phyloP scores from a whole-genome alignment of 2,888 invertebrate species.

The Schrankia costaestrigalis region DNA sequence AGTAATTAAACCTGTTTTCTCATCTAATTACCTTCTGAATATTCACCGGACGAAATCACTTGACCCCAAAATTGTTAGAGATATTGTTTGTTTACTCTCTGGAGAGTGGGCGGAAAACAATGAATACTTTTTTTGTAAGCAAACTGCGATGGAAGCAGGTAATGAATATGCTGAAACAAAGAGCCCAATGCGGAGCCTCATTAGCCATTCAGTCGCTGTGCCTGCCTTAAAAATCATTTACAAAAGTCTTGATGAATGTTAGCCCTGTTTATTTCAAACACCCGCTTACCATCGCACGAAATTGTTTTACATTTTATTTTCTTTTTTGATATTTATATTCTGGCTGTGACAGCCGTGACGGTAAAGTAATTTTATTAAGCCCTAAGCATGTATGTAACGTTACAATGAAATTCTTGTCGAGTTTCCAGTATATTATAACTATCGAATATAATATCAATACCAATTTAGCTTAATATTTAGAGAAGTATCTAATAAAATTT shows the following conservation, averaged over 20 bases:
- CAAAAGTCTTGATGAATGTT: slow-evolving; percentile 68
- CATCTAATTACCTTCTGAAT: slow-evolving; percentile 56
- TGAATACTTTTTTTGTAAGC: slow-evolving; percentile 60
- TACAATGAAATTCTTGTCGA: slow-evolving; percentile 15
- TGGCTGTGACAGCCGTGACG: slow-evolving; percentile 1
- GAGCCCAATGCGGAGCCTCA: slow-evolving; percentile 61
- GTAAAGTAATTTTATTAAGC: slow-evolving; percentile 15
- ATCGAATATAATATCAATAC: no score
- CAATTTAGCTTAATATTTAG: no score
- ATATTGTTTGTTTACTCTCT: slow-evolving; percentile 63
- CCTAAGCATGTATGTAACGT: slow-evolving; percentile 11
- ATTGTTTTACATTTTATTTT: slow-evolving; percentile 34
- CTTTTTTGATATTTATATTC: slow-evolving; percentile 7
- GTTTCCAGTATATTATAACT: no score
- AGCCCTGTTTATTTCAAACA: slow-evolving; percentile 41
- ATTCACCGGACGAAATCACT: slow-evolving; percentile 54
- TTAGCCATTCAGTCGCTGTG: slow-evolving; percentile 68
- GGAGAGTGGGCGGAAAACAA: slow-evolving; percentile 55
- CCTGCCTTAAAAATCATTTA: slow-evolving; percentile 71
- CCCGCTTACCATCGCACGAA: slow-evolving; percentile 29
- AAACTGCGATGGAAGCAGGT: slow-evolving; percentile 62
- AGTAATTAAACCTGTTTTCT: slow-evolving; percentile 54
- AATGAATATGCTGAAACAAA: slow-evolving; percentile 76
- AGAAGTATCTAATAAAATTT: no score
- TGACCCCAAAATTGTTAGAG: slow-evolving; percentile 68